Conservation (phyloP, 2,888 invertebrate species). For the Lepeophtheirus nordmannii region DNA sequence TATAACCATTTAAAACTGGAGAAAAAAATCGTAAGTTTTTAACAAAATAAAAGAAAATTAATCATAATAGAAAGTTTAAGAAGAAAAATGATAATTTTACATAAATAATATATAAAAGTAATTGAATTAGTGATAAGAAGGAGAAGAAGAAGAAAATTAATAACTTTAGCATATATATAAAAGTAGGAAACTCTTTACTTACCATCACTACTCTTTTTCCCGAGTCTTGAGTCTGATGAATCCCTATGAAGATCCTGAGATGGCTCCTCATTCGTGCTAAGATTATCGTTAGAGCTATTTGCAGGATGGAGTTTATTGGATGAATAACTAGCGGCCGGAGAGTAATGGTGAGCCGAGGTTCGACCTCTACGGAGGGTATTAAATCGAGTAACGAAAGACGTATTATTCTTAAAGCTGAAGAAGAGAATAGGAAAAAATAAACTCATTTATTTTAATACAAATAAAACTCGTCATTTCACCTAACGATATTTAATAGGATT, state of each 20-base stretch:
- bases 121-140: no score
- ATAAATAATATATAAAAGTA: no score
- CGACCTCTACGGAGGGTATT: constrained; percentile 57
- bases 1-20: no score
- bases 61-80: no score
- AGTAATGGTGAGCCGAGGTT: background rate
- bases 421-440: background rate
- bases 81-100: no score
- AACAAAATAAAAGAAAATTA: no score
- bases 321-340: constrained; percentile 8
- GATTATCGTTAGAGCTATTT: constrained; percentile 11
- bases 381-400: constrained; percentile 76
- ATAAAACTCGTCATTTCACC: no score
- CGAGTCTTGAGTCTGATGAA: constrained; percentile 50
- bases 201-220: constrained; percentile 71
- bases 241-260: constrained; percentile 29
- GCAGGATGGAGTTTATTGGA: constrained; percentile 11
- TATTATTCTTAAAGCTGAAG: constrained; percentile 75
- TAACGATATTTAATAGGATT: no score
- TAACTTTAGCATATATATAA: no score
- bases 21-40: no score
- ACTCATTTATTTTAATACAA: no score
- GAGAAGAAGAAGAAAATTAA: no score
- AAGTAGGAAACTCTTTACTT: constrained; percentile 37
- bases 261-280: constrained; percentile 9